Percentiles rank a stretch among this genome's conserved stretches.
These are phyloP conservation scores for Macrostomum lignano DNA, from an alignment of 1,140 invertebrate genomes.

Conservation along the genomic window DNA sequence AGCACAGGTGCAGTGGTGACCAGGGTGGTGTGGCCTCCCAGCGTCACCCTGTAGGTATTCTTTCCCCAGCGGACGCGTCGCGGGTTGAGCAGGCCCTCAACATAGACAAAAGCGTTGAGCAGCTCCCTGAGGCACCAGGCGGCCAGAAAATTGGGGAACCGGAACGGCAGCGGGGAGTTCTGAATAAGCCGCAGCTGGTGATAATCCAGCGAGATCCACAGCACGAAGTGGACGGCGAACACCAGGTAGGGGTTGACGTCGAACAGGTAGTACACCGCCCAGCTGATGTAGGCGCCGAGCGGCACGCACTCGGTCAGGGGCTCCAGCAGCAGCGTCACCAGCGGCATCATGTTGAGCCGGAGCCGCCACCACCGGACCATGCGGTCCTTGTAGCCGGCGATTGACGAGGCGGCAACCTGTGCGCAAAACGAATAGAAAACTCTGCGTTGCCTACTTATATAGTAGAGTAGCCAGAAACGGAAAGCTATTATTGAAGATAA, in stretches of 20 bases:
- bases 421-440: too few relatives aligned
- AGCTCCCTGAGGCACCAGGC: conserved; percentile 15
- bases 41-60: conserved; percentile 12
- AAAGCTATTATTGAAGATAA: not conserved
- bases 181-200: conserved; percentile 9
- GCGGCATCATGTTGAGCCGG: conserved; percentile 4
- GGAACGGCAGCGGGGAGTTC: conserved; percentile 14
- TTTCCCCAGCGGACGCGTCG: conserved; percentile 16
- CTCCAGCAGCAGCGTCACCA: conserved; percentile 3
- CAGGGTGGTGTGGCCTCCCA: conserved; percentile 12
- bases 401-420: too few relatives aligned
- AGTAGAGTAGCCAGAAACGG: too few relatives aligned
- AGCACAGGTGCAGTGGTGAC: too few relatives aligned
- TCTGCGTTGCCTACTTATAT: too few relatives aligned
- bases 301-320: not conserved
- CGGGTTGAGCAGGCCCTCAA: conserved; percentile 12
- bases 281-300: conserved; percentile 4
- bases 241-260: conserved; percentile 8
- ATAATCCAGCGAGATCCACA: conserved; percentile 8
- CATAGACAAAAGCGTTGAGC: conserved; percentile 11
- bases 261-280: conserved; percentile 8
- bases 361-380: conserved; percentile 5
- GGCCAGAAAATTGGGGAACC: conserved; percentile 10
- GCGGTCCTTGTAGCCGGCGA: not conserved
- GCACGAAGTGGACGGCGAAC: conserved; percentile 6